Conservation (phyloP, 1,140 invertebrate species). For the Diachasmimorpha longicaudata region DNA sequence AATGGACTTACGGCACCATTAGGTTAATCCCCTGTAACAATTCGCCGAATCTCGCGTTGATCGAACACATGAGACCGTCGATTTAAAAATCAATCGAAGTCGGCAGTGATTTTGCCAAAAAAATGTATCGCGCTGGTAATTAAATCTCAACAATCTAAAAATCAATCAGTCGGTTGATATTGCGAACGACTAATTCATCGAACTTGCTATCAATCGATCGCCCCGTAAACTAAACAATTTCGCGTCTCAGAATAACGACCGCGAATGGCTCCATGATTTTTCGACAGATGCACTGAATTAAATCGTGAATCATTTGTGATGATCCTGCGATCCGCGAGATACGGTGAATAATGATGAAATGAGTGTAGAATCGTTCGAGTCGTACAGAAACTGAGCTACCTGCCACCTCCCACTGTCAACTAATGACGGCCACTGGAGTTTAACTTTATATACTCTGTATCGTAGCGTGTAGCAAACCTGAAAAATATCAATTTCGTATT, state of each 20-base stretch:
- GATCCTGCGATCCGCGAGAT: constrained; percentile 41
- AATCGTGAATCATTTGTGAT: not conserved
- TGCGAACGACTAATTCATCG: too few species aligned
- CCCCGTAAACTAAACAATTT: not conserved
- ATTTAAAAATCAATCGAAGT: not conserved
- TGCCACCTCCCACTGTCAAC: constrained; percentile 53
- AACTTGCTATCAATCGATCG: too few species aligned
- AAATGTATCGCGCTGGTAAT: too few species aligned
- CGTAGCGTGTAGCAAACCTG: not conserved
- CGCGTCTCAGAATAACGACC: not conserved
- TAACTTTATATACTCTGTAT: not conserved
- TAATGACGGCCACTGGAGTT: not conserved
- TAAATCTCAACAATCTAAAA: not conserved
- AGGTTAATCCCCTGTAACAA: not conserved
- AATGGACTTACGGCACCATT: not conserved
- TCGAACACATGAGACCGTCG: not conserved
- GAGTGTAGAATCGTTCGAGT: constrained; percentile 45
- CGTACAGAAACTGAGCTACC: constrained; percentile 52
- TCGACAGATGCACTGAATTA: not conserved
- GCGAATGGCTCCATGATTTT: not conserved
- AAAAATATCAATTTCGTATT: not conserved
- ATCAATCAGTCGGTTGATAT: not conserved
- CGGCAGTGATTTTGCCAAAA: not conserved
- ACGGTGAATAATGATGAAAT: constrained; percentile 52
- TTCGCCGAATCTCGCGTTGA: not conserved